Evolutionary conservation across 2,888 invertebrate genomes (phyloP).

Genomic region (Sclerodermus sp.): DNA sequence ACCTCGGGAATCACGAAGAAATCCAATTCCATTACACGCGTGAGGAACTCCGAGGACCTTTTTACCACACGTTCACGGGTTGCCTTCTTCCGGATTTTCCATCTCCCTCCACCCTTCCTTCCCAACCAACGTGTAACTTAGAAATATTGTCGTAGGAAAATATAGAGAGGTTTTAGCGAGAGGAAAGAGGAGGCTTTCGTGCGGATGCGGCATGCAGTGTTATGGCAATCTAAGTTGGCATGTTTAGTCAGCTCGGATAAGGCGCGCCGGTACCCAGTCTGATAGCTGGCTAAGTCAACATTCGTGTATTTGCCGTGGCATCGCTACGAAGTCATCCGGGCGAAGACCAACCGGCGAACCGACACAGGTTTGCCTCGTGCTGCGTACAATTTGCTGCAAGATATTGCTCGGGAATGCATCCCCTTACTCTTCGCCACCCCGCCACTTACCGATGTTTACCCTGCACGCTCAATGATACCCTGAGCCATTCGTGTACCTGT

Average conservation of each 20-base stretch:
- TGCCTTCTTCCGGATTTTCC: no score
- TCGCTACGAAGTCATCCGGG: slow-evolving; percentile 32
- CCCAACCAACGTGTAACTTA: no score
- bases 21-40: no score
- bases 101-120: no score
- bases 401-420: slow-evolving; percentile 43
- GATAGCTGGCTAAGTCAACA: slow-evolving; percentile 49
- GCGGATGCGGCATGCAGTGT: no score
- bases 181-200: slow-evolving; percentile 11
- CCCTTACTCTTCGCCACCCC: slow-evolving; percentile 31
- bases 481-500: slow-evolving; percentile 7
- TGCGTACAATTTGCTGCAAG: slow-evolving; percentile 41
- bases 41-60: no score
- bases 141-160: no score
- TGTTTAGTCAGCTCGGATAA: slow-evolving; percentile 49
- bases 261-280: slow-evolving; percentile 34
- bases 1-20: no score
- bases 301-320: slow-evolving; percentile 41
- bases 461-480: slow-evolving; percentile 24
- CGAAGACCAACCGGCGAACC: slow-evolving; percentile 33
- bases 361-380: slow-evolving; percentile 24
- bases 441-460: slow-evolving; percentile 38
- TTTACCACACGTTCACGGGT: no score
- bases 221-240: slow-evolving; percentile 50
- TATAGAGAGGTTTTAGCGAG: not conserved